Conservation (phyloP, 2,797 vertebrate species). For the Acropternis orthonyx region DNA sequence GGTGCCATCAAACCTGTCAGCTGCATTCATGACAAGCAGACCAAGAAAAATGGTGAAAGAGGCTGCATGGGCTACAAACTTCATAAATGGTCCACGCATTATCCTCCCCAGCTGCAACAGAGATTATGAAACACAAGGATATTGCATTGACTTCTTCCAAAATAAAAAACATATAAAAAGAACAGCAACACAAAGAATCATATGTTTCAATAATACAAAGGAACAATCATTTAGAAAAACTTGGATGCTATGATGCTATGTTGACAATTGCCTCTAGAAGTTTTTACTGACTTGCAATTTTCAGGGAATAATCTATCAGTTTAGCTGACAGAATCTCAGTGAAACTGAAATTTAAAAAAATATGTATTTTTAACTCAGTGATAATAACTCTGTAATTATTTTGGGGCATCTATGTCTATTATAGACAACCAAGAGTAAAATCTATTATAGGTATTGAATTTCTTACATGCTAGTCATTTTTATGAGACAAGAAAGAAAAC, state of each 20-base stretch:
- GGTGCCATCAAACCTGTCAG: conserved; percentile 94
- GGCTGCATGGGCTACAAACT: conserved; percentile 96
- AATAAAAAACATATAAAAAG: background rate
- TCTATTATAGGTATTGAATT: background rate
- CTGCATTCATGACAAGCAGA: conserved; percentile 95
- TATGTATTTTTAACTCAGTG: background rate
- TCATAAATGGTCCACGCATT: conserved; percentile 97
- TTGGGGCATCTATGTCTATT: background rate
- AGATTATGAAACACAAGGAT: conserved; percentile 29
- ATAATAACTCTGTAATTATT: background rate
- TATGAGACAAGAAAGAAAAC: background rate
- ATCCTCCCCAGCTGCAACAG: conserved; percentile 88
- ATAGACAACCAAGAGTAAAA: background rate
- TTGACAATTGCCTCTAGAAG: background rate
- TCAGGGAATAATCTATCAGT: background rate
- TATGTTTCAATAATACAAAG: background rate
- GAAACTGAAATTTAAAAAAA: background rate
- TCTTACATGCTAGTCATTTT: background rate
- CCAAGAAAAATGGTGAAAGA: conserved; percentile 98
- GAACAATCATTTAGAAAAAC: background rate
- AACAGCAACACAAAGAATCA: background rate
- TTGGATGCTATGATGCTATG: background rate
- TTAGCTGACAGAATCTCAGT: background rate
- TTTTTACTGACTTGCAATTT: background rate
- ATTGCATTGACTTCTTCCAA: background rate